These are phyloP conservation scores for Lamellibrachia columna DNA, from an alignment of 2,888 invertebrate species.

Conservation along the genomic window DNA sequence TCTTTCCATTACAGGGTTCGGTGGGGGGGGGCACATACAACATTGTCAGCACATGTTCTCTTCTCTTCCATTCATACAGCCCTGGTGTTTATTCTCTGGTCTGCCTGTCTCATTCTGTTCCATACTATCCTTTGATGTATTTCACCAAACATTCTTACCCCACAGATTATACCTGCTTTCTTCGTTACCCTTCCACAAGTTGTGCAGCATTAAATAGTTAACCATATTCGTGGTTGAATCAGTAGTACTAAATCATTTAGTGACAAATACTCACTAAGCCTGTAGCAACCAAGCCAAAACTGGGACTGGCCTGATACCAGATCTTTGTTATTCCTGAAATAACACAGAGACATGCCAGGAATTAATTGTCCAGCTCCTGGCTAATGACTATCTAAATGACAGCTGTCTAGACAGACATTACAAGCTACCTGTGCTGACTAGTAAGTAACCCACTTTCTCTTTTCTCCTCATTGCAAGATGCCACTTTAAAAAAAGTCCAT, in stretches of 20 bases:
- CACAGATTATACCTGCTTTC: neutral
- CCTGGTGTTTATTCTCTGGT: no score
- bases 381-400: neutral
- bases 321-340: slow-evolving; percentile 8
- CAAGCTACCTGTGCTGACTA: slow-evolving; percentile 10
- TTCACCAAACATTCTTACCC: neutral
- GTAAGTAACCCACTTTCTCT: neutral
- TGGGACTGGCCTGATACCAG: neutral
- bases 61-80: neutral
- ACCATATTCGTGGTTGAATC: neutral
- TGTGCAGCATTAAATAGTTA: neutral
- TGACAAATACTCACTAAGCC: neutral
- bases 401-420: slow-evolving; percentile 16
- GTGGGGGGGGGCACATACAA: neutral
- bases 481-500: neutral
- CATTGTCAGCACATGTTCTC: neutral
- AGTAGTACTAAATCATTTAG: neutral
- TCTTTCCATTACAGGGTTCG: neutral
- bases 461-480: neutral
- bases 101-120: neutral
- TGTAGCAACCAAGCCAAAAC: neutral
- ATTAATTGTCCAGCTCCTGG: neutral
- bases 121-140: neutral
- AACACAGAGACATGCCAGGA: neutral
- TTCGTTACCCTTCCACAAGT: neutral